Percentiles rank a stretch among this genome's conserved stretches.
Evolutionary conservation across 2,888 invertebrate genomes (phyloP).

Genomic region (Pediacus dermestoides): DNA sequence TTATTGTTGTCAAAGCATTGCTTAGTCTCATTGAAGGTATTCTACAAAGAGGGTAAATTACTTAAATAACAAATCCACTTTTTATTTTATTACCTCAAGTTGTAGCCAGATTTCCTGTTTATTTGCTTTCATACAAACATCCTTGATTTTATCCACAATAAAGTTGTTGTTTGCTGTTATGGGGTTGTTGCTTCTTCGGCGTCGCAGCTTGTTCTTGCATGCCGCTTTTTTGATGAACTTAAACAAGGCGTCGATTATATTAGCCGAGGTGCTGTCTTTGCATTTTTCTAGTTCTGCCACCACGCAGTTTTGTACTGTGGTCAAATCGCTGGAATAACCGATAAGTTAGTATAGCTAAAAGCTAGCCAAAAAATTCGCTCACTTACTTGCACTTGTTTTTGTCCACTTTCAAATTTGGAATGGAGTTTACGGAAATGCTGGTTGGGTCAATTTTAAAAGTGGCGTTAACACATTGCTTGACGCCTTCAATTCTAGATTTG

Average conservation of each 20-base stretch:
- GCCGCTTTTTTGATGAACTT: conserved; percentile 60
- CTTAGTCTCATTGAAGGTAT: no score
- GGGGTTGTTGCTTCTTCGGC: no score
- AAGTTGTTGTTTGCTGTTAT: no score
- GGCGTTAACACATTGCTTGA: conserved; percentile 62
- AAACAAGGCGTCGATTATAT: conserved; percentile 72
- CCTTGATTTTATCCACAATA: conserved; percentile 23
- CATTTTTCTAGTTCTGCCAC: conserved; percentile 63
- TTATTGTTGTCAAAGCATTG: no score
- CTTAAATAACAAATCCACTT: no score
- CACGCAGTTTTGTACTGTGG: conserved; percentile 55
- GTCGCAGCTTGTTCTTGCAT: conserved; percentile 32
- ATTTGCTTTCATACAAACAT: no score
- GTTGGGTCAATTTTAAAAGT: conserved; percentile 56
- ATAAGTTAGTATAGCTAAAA: conserved; percentile 45
- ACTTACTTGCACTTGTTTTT: conserved; percentile 56
- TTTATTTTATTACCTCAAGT: no score
- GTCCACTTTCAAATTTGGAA: conserved; percentile 62
- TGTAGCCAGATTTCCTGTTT: no score
- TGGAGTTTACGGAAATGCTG: conserved; percentile 38
- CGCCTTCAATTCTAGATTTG: conserved; percentile 53
- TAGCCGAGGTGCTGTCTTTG: conserved; percentile 69
- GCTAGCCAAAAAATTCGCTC: conserved; percentile 26
- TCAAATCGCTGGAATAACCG: conserved; percentile 49
- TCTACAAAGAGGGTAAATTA: no score